Base-by-base conservation (phyloP, 2,797 vertebrate species). In the Delichon dasypus region DNA sequence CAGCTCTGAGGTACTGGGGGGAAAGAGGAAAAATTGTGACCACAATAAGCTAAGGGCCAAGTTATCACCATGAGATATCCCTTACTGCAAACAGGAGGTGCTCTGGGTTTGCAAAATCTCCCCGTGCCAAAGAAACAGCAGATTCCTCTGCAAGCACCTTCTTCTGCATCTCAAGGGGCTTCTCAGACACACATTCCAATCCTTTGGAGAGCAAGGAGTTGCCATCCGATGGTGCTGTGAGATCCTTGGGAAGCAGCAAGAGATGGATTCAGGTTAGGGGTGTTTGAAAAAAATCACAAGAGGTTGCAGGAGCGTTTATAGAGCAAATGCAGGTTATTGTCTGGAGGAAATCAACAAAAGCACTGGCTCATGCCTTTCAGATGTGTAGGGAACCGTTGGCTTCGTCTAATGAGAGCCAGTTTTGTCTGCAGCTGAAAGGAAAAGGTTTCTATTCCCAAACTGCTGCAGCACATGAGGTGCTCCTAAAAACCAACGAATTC, bases 281-380 rank as follows among this genome's bases (percentile, higher is more conserved):
- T 54, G 51, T 55, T 75, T 71, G 34, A n/a, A 51, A 76, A 78
- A 58, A 77, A 51, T 82, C 78, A 42, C 18, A 64, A 17, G n/a
- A 36, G 70, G 11, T 18, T 83, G 7, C 14, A 60, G 76, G 91
- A 94, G 50, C 9, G 7, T 64, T 91, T 79, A 88, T 13, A 73
- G 70, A 89, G 64, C 65, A 85, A 90, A 92, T 55, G 27, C 8
- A 53, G 78, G 60, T 74, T 70, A 36, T 90, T 90, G 57, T 86
- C 80, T 21, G 9, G 32, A 60, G 91, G 65, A 96, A 75, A 96
- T 95, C 88, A 62, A 90, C 96, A 60, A 19, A 90, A 85, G 48
- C 94, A 96, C 91, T 79, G 88, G 62, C 92, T 88, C 14, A 26
- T 92, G 81, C 84, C 95, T 93, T 95, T 97, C 83, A 94, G 93